Evolutionary conservation across 2,888 invertebrate genomes (phyloP).

Genomic region (Euphydryas editha): DNA sequence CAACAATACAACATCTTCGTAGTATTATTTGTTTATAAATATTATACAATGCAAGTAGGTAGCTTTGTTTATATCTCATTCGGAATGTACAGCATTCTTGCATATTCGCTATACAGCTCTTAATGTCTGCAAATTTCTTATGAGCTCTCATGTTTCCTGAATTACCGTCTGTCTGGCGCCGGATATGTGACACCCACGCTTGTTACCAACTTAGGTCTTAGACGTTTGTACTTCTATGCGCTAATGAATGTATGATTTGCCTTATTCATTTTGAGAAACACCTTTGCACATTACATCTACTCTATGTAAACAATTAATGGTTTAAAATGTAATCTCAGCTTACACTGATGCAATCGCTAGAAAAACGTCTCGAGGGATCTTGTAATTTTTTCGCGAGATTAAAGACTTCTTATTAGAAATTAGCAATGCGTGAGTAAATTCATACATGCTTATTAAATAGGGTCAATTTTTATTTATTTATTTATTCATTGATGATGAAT

Average conservation of each 20-base stretch:
- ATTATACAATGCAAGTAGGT: not conserved
- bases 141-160: constrained; percentile 62
- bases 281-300: not conserved
- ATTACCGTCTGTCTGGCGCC: constrained; percentile 69
- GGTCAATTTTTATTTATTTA: no score
- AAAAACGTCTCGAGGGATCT: no score
- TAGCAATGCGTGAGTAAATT: no score
- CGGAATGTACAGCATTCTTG: constrained; percentile 14
- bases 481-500: no score
- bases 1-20: no score
- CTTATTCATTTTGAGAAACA: not conserved
- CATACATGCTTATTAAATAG: no score
- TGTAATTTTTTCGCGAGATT: no score
- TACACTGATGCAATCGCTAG: no score
- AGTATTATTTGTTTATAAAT: not conserved
- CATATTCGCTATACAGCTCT: constrained; percentile 37
- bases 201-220: constrained; percentile 29
- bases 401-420: no score
- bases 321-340: no score
- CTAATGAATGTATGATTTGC: constrained; percentile 21
- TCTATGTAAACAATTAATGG: no score
- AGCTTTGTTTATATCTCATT: not conserved
- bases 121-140: constrained; percentile 49
- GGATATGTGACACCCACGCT: constrained; percentile 61
- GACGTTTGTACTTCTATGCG: not conserved